These are phyloP conservation scores for Synergus gifuensis DNA, from an alignment of 2,888 invertebrate genomes.

Conservation along the genomic window DNA sequence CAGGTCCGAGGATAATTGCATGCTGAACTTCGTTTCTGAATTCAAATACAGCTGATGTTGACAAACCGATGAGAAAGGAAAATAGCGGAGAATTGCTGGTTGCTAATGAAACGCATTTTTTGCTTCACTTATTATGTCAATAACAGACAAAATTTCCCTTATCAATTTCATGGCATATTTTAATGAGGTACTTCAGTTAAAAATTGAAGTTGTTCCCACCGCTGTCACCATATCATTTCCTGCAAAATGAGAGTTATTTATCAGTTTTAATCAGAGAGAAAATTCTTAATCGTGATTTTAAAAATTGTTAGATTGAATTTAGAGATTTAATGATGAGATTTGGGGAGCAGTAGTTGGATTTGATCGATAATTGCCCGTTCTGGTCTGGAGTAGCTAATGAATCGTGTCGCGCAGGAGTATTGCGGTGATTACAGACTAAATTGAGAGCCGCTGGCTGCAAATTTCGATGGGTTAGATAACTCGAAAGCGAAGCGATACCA, in stretches of 20 bases:
- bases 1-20: constrained; percentile 42
- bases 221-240: not conserved
- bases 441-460: constrained; percentile 51
- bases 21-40: constrained; percentile 12
- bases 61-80: not conserved
- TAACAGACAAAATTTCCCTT: not conserved
- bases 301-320: not conserved
- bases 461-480: constrained; percentile 52
- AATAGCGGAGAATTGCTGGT: not conserved
- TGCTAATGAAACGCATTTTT: not conserved
- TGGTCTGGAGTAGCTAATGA: constrained; percentile 22
- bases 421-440: constrained; percentile 27
- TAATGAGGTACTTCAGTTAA: too few species aligned
- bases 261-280: not conserved
- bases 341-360: not conserved
- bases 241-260: not conserved
- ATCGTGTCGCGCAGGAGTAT: constrained; percentile 20
- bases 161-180: too few species aligned
- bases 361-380: constrained; percentile 17
- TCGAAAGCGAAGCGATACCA: constrained; percentile 43
- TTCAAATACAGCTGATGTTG: not conserved
- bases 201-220: not conserved
- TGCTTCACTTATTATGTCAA: not conserved
- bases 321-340: not conserved
- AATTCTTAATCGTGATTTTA: not conserved